A percentile compares a stretch with the other conserved stretches of the same genome.
Conservation (phyloP, 2,797 vertebrate genomes). For the Acrocephalus scirpaceus region DNA sequence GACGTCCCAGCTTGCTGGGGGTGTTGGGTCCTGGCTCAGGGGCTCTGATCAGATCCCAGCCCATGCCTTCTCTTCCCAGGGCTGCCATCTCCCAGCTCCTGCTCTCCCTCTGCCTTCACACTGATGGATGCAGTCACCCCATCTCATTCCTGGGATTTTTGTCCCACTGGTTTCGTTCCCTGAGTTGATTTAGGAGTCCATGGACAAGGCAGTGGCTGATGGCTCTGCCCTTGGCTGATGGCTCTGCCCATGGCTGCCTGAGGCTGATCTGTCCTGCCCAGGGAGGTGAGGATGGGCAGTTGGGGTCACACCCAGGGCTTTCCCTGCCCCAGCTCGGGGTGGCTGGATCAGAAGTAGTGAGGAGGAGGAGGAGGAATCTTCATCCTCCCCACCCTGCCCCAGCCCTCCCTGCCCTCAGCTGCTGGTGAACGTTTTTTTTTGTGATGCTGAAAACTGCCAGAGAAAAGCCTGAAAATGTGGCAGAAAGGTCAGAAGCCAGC, state of each 20-base stretch:
- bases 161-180: neutral
- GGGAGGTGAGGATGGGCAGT: neutral
- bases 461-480: neutral
- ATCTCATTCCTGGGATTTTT: neutral
- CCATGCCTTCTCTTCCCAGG: neutral
- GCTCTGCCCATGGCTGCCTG: neutral
- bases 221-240: no score
- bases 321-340: neutral
- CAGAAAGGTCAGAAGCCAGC: neutral
- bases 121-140: neutral
- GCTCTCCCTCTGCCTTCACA: neutral
- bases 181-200: neutral
- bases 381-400: neutral
- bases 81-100: neutral
- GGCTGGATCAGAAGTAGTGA: neutral
- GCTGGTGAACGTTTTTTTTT: neutral
- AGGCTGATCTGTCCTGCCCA: neutral
- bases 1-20: neutral
- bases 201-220: neutral
- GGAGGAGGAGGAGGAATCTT: neutral
- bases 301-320: fast-evolving
- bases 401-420: neutral
- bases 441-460: neutral
- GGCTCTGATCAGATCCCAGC: neutral
- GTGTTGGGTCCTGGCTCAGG: neutral